phyloP scores from a whole-genome alignment of 2,113 vertebrate species.

The Zosterops japonicus region DNA sequence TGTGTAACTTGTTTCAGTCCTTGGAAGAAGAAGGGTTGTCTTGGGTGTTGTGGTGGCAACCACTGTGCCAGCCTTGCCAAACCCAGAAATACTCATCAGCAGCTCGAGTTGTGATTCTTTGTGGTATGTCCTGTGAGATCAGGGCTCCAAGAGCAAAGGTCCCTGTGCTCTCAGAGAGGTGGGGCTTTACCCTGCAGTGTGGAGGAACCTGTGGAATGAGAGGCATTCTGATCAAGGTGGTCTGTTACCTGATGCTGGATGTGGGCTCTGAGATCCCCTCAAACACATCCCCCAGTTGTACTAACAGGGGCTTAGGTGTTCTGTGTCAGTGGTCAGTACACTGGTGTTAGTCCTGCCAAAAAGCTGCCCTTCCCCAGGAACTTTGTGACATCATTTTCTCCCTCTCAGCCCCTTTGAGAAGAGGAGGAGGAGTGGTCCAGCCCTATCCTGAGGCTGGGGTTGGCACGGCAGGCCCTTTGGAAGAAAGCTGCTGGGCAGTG shows the following conservation, averaged over 20 bases:
- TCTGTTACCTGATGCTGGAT: neutral
- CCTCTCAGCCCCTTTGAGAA: neutral
- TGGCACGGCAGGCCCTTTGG: fast-evolving
- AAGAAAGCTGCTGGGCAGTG: neutral
- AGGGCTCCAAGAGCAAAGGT: neutral
- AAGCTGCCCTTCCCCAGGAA: neutral
- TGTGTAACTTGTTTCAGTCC: neutral
- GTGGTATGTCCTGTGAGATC: neutral
- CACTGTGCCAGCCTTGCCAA: neutral
- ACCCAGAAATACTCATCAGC: neutral
- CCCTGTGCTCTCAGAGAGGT: neutral
- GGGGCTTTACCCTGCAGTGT: fast-evolving
- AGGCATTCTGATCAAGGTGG: fast-evolving
- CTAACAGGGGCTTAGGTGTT: neutral
- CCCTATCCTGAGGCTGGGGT: neutral
- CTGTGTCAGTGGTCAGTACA: neutral
- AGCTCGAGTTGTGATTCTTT: neutral
- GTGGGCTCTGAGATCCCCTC: neutral
- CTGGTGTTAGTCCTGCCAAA: neutral
- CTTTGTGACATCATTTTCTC: neutral
- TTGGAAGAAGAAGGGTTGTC: neutral
- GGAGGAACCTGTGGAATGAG: neutral
- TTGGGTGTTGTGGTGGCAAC: neutral
- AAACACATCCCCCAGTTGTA: fast-evolving
- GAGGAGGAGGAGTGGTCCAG: neutral